These are phyloP conservation scores for Fringilla coelebs DNA, from an alignment of 2,797 vertebrate genomes.

Conservation along the genomic window DNA sequence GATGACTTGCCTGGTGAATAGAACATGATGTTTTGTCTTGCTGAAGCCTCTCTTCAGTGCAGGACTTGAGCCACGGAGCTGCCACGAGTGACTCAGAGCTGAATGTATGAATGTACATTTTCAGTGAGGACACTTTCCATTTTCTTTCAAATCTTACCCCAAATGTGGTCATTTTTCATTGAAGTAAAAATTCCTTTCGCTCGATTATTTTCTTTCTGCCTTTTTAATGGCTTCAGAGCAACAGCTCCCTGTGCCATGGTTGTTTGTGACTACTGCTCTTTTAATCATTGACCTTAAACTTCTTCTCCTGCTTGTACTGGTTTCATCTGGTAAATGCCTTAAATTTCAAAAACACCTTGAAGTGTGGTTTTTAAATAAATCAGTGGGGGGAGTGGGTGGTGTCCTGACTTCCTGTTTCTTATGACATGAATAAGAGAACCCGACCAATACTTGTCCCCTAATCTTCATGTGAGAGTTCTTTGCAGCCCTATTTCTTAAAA, in stretches of 20 bases:
- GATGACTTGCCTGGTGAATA: neutral
- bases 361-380: neutral
- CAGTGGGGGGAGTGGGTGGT: neutral
- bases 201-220: neutral
- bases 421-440: neutral
- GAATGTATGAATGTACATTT: neutral
- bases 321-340: neutral
- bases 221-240: neutral
- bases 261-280: neutral
- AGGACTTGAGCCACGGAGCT: neutral
- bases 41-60: neutral
- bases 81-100: neutral
- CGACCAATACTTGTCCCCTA: neutral
- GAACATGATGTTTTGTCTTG: conserved; percentile 26
- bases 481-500: neutral
- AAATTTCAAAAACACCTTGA: neutral
- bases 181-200: neutral
- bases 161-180: neutral
- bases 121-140: neutral
- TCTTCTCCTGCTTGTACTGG: neutral
- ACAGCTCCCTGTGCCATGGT: neutral
- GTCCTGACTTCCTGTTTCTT: neutral
- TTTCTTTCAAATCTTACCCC: neutral
- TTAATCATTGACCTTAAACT: neutral
- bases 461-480: neutral